A percentile compares a stretch with the other conserved stretches of the same genome.
phyloP scores from a whole-genome alignment of 2,888 invertebrate species.

The Caenorhabditis doughertyi region DNA sequence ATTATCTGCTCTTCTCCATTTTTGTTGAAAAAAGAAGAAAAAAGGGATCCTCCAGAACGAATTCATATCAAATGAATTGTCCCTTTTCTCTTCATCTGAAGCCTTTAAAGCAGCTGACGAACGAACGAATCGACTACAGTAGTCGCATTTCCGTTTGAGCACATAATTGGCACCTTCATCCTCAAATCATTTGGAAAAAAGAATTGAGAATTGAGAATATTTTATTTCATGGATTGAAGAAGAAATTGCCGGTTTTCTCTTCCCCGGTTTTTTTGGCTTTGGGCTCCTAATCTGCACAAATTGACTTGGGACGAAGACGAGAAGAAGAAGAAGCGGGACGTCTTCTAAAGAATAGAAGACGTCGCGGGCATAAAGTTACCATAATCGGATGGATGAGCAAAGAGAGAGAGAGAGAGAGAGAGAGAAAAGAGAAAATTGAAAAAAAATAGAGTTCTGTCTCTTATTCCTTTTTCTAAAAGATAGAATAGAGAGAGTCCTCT shows the following conservation, averaged over 20 bases:
- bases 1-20: slow-evolving; percentile 15
- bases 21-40: background rate
- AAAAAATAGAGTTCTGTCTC: slow-evolving; percentile 29
- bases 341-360: background rate
- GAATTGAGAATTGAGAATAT: slow-evolving; percentile 26
- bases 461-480: background rate
- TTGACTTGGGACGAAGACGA: slow-evolving; percentile 32
- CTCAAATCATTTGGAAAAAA: background rate
- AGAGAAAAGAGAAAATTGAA: slow-evolving; percentile 55
- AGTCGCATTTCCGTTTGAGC: slow-evolving; percentile 31
- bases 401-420: slow-evolving; percentile 15
- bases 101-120: background rate
- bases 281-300: slow-evolving; percentile 57
- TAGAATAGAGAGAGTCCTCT: background rate
- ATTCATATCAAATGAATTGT: slow-evolving; percentile 61
- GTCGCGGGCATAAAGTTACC: slow-evolving; percentile 55
- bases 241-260: slow-evolving; percentile 48
- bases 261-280: background rate
- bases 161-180: slow-evolving; percentile 57
- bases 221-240: slow-evolving; percentile 19
- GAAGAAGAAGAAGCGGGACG: too few relatives aligned
- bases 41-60: slow-evolving; percentile 7
- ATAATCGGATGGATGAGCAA: slow-evolving; percentile 61
- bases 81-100: background rate
- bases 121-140: slow-evolving; percentile 24